A percentile compares a stretch with the other conserved stretches of the same genome.
Evolutionary conservation across 2,113 vertebrate species (phyloP).

Genomic region (Anhinga rufa): DNA sequence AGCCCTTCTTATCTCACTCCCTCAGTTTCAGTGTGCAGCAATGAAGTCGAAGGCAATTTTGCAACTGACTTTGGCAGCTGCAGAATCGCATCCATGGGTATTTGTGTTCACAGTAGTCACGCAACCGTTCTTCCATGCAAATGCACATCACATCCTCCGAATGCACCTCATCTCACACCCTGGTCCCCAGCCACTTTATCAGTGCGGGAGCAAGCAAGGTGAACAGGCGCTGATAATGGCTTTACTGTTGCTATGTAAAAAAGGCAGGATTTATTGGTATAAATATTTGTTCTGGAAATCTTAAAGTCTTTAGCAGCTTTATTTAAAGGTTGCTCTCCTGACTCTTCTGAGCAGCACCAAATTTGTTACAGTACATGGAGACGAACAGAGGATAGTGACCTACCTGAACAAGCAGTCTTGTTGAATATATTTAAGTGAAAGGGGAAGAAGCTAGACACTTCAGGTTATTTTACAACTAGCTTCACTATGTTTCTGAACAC

Average conservation of each 20-base stretch:
- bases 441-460: background rate
- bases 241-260: background rate
- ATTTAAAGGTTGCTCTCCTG: background rate
- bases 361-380: background rate
- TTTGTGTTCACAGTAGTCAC: background rate
- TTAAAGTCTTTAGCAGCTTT: background rate
- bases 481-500: background rate
- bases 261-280: background rate
- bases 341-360: background rate
- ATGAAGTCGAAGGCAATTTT: background rate
- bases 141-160: background rate
- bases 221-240: background rate
- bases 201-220: background rate
- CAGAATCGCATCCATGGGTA: background rate
- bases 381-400: background rate
- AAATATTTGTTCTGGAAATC: background rate
- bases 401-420: background rate
- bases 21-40: background rate
- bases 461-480: background rate
- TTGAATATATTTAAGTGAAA: background rate
- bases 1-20: constrained; percentile 19
- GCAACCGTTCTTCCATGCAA: background rate
- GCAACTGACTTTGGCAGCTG: background rate
- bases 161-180: background rate
- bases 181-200: background rate